Evolutionary conservation across 2,113 vertebrate genomes (phyloP), one percentile per base, ranked within the genome.

Genomic region (Sylvietta virens): DNA sequence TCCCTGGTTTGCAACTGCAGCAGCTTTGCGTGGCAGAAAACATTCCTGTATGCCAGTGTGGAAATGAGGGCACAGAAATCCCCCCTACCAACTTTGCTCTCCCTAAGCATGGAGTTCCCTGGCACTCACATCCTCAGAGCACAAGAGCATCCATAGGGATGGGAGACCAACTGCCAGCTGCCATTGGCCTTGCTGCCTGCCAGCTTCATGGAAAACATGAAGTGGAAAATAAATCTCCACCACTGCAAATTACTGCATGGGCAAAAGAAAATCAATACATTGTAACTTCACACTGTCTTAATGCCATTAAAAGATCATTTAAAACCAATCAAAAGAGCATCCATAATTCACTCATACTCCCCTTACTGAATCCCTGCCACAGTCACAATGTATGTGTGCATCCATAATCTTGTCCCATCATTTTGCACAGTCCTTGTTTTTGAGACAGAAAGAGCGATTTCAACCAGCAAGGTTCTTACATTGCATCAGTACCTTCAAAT

Each of bases 211-310:
- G 80, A 73, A 89, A 90, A 86, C 19, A 48, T 35, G 8, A 53
- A 54, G 37, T 80, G 7, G 44, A 60, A 61, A 88, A 92, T 88
- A 94, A 94, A 96, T 96, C 87, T 71, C 66, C 80, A 67, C 76
- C 28, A 11, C 88, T 94, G 84, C 64, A 94, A 95, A 94, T 93
- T 91, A 93, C 54, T 39, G 44, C 69, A 40, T 26, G 31, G 82
- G 64, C 74, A 95, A 77, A 92, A 94, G 77, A 92, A 97, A 95
- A 96, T 92, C 92, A 93, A 96, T 96, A 65, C 70, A 23, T 15
- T 73, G 60, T 70, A 90, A 70, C 82, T 96, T 92, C 92, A 81
- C 56, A 39, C 82, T 13, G 3, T 64, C 79, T 90, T 67, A 67
- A 30, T 69, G 85, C 20, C 79, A 84, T 90, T 93, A 97, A 94